Base-by-base conservation (phyloP, 2,888 invertebrate genomes). In the Scelioninae gen. 1 region DNA sequence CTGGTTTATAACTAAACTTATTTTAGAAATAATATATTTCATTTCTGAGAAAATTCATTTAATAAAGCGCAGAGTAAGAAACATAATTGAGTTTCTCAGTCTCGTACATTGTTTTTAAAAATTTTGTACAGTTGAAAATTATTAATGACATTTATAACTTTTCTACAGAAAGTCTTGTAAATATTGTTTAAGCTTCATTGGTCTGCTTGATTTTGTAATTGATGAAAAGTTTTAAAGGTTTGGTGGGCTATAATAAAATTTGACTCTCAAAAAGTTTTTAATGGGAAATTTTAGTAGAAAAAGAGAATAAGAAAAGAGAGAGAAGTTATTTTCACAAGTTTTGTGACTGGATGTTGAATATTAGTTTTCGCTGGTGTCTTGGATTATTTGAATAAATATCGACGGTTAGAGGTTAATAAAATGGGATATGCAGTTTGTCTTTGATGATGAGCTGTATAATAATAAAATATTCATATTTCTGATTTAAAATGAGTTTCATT, bases 221-320 rank as follows among this genome's bases (percentile, higher is more conserved):
- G 63, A 56, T 65, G 9, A 23, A 56, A 74, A 74, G 56, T 74
- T 74, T 63, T 15, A 58, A 53, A 53, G 53, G 13, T 53, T 74
- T 56, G 45, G 40, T 38, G 55, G 62, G 45, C 47, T 65, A 9
- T 56, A 65, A 74, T 63, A 65, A 74, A 74, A 56, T 74, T 74
- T 47, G 11, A 45, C 55, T 63, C 47, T 47, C 56, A 45, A 74
- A 63, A 74, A 74, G 63, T 74, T 72, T 71, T 72, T 72, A 72
- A 62, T 63, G 53, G n/a, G 38, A 60, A 31, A 34, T 34, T 72
- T 13, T 10, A 8, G 23, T 34, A 32, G 15, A 43, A 16, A 34
- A 31, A 49, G 43, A 53, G 23, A 55, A 40, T n/a, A n/a, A 32
- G 53, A 29, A 45, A 47, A 34, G 10, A 38, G 38, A 38, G 15